These are phyloP conservation scores for Hafferia zeledoni DNA, from an alignment of 2,797 vertebrate species.

Conservation along the genomic window DNA sequence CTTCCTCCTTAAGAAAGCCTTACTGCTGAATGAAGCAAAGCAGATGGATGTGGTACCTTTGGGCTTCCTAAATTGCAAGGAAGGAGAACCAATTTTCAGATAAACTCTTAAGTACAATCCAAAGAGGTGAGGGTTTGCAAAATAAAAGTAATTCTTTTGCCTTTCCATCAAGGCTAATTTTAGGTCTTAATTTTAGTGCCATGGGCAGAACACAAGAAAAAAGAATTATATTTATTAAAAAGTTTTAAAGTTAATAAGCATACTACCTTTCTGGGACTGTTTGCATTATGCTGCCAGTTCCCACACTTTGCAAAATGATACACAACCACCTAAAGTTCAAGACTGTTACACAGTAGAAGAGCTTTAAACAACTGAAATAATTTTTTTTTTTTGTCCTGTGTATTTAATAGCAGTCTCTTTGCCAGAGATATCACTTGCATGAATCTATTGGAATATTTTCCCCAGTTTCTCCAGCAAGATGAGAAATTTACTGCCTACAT, in stretches of 20 bases:
- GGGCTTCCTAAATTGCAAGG: neutral
- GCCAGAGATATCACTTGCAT: neutral
- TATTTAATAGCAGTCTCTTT: neutral
- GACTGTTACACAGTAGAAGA: neutral
- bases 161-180: neutral
- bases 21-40: neutral
- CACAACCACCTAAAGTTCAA: neutral
- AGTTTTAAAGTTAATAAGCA: neutral
- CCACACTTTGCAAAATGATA: neutral
- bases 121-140: neutral
- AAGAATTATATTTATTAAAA: neutral
- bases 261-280: neutral
- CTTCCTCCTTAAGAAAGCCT: neutral
- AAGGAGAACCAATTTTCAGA: neutral
- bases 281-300: neutral
- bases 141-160: neutral
- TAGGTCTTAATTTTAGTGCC: neutral
- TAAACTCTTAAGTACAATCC: neutral
- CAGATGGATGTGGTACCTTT: neutral
- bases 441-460: neutral
- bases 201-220: neutral
- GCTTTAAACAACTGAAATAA: neutral
- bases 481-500: neutral
- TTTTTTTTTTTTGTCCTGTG: neutral
- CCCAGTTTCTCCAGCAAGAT: neutral